Conservation (phyloP, 2,888 invertebrate genomes). For the Perdita meconis region DNA sequence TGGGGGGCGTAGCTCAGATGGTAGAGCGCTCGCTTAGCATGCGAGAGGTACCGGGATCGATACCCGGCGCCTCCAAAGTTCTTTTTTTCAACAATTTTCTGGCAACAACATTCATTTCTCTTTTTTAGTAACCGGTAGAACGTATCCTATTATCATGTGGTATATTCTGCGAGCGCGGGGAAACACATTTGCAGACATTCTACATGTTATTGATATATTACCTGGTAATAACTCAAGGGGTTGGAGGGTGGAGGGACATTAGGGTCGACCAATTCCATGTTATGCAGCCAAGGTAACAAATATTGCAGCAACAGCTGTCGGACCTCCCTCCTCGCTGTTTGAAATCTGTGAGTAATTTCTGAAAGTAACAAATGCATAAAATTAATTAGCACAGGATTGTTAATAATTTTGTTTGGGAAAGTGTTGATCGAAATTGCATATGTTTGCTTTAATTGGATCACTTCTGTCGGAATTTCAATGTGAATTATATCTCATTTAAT, state of each 20-base stretch:
- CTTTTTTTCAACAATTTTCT: neutral
- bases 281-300: conserved; percentile 98
- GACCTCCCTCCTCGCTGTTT: conserved; percentile 97
- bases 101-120: conserved; percentile 6
- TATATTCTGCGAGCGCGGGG: too few species aligned
- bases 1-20: conserved; percentile 82
- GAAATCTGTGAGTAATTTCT: conserved; percentile 99
- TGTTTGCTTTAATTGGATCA: conserved; percentile 11
- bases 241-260: conserved; percentile 95
- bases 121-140: conserved; percentile 11
- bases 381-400: neutral
- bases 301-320: conserved; percentile 96
- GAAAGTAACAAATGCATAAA: conserved; percentile 71
- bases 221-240: conserved; percentile 93
- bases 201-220: conserved; percentile 78
- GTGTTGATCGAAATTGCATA: neutral
- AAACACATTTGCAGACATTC: conserved; percentile 8
- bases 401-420: conserved; percentile 9
- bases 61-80: conserved; percentile 80
- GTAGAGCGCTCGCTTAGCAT: conserved; percentile 84
- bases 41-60: conserved; percentile 83
- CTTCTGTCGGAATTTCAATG: neutral
- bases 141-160: too few species aligned
- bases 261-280: conserved; percentile 99
- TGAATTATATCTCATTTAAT: neutral